Conservation (phyloP, 2,797 vertebrate species). For the Molossus molossus region DNA sequence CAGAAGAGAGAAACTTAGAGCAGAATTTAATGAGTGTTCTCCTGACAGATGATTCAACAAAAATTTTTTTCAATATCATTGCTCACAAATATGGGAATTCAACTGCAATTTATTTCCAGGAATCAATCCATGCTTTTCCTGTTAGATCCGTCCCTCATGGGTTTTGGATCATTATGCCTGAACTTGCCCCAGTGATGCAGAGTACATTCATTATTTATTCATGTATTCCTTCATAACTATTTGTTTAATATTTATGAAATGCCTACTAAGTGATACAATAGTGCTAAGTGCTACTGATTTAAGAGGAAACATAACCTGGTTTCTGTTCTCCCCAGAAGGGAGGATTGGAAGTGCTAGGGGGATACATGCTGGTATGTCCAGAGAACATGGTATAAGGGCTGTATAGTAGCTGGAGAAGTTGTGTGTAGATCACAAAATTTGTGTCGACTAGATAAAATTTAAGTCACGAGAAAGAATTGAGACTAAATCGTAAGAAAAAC, state of each 20-base stretch:
- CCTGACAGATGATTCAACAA: slow-evolving; percentile 56
- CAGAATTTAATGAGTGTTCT: slow-evolving; percentile 9
- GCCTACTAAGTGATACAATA: slow-evolving; percentile 44
- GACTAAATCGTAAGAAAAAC: slow-evolving; percentile 6
- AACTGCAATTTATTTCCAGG: slow-evolving; percentile 49
- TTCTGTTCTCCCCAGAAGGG: neutral
- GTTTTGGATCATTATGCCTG: slow-evolving; percentile 62
- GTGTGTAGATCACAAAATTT: neutral
- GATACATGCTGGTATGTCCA: neutral
- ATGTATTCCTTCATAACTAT: neutral
- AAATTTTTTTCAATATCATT: slow-evolving; percentile 65
- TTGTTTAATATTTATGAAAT: slow-evolving; percentile 66
- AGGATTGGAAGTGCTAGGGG: neutral
- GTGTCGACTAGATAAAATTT: neutral
- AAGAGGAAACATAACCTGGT: neutral
- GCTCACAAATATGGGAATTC: slow-evolving; percentile 50
- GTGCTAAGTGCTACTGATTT: neutral
- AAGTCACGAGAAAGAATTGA: slow-evolving; percentile 15
- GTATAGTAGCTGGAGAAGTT: neutral
- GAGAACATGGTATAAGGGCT: neutral
- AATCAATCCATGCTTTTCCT: slow-evolving; percentile 54
- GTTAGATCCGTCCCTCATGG: neutral
- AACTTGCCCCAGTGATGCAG: slow-evolving; percentile 17
- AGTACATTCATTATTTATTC: slow-evolving; percentile 39
- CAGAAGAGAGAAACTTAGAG: slow-evolving; percentile 42